These are phyloP conservation scores for Clarias laeviceps DNA, from an alignment of 2,797 vertebrate genomes.

Conservation along the genomic window DNA sequence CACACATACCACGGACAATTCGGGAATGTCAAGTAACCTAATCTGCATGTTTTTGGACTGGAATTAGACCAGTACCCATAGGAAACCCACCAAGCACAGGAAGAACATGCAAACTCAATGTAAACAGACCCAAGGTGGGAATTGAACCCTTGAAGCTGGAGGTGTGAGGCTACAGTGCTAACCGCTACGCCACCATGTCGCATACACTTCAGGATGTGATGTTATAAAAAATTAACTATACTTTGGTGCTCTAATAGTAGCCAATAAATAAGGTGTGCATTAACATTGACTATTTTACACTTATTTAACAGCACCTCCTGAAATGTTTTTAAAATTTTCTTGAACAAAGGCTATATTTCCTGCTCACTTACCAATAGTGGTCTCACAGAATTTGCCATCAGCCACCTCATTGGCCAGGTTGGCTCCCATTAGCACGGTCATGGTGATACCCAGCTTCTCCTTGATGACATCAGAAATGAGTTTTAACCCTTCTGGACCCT, in stretches of 20 bases:
- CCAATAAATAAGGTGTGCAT: not conserved
- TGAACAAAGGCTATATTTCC: not conserved
- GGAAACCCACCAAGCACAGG: too few species aligned
- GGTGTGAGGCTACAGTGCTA: too few species aligned
- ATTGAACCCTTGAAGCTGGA: too few species aligned
- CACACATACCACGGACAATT: too few species aligned
- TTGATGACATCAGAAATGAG: constrained; percentile 92
- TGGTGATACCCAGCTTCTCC: constrained; percentile 83
- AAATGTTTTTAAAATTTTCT: not conserved
- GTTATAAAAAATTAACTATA: not conserved
- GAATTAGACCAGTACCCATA: too few species aligned
- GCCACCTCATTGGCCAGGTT: constrained; percentile 96
- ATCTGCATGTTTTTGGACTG: too few species aligned
- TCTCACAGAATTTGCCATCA: constrained; percentile 96
- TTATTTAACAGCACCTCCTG: not conserved
- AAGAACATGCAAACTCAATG: too few species aligned
- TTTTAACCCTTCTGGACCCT: constrained; percentile 89
- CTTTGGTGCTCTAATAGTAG: not conserved
- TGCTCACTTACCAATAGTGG: constrained; percentile 85
- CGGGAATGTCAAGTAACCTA: too few species aligned
- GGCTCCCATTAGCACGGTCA: constrained; percentile 94
- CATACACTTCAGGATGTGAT: not conserved
- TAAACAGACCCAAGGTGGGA: too few species aligned
- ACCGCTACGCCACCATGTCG: too few species aligned
- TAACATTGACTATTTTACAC: not conserved